Percentiles rank a stretch among this genome's conserved stretches.
phyloP scores from a whole-genome alignment of 1,140 invertebrate genomes.

The Lasaia peninsularis region DNA sequence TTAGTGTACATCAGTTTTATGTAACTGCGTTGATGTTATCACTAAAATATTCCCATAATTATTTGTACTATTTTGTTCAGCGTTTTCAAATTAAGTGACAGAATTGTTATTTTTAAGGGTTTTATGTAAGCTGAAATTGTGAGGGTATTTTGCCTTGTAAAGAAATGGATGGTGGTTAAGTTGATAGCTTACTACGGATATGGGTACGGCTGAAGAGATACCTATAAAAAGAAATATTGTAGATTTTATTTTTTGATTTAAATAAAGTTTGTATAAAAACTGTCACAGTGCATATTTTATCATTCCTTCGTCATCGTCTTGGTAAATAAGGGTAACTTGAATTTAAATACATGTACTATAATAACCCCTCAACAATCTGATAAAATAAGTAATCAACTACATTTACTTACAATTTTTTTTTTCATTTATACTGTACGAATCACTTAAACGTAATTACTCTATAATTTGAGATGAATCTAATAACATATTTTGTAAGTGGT shows the following conservation, averaged over 20 bases:
- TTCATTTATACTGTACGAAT: too few relatives aligned
- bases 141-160: conserved; percentile 52
- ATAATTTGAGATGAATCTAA: too few relatives aligned
- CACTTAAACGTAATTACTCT: too few relatives aligned
- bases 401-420: too few relatives aligned
- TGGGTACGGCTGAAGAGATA: conserved; percentile 61
- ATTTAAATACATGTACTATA: too few relatives aligned
- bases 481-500: too few relatives aligned
- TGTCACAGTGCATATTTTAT: conserved; percentile 32
- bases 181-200: conserved; percentile 36
- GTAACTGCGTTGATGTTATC: conserved; percentile 11
- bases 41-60: conserved; percentile 33
- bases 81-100: conserved; percentile 35
- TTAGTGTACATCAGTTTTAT: background rate
- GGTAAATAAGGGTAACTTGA: too few relatives aligned
- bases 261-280: conserved; percentile 75
- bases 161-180: conserved; percentile 35
- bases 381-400: too few relatives aligned
- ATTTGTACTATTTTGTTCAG: conserved; percentile 31
- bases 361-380: too few relatives aligned
- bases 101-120: conserved; percentile 28
- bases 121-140: conserved; percentile 10
- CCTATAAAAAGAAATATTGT: conserved; percentile 65
- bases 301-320: background rate
- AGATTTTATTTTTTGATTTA: conserved; percentile 77